Evolutionary conservation across 2,113 vertebrate genomes (phyloP).

Genomic region (Vimba vimba): DNA sequence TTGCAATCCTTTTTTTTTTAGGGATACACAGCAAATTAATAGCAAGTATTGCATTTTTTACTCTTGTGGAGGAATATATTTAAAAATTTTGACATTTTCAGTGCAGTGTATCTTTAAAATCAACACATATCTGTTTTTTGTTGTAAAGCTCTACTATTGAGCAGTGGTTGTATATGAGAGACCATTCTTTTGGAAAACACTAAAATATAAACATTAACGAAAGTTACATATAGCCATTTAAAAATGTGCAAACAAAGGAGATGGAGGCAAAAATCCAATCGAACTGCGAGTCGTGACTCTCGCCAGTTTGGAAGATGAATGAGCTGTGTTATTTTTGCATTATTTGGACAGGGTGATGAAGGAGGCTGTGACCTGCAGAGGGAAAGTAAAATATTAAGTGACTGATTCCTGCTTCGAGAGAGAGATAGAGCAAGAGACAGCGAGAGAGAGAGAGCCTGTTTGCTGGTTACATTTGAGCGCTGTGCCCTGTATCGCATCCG

Average conservation of each 20-base stretch:
- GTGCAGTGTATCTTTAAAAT: neutral
- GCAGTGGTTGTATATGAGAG: neutral
- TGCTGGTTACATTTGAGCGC: constrained; percentile 34
- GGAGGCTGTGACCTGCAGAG: constrained; percentile 50
- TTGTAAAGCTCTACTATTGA: neutral
- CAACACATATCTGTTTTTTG: neutral
- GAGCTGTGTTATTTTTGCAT: constrained; percentile 63
- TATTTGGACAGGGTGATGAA: constrained; percentile 61
- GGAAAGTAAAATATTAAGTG: constrained; percentile 57
- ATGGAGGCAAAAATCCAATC: constrained; percentile 55
- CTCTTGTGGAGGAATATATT: neutral
- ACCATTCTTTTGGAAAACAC: neutral
- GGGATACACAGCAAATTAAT: too few relatives aligned
- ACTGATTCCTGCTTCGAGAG: constrained; percentile 42
- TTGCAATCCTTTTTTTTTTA: too few relatives aligned
- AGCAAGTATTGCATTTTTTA: too few relatives aligned
- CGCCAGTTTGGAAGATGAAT: constrained; percentile 59
- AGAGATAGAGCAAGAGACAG: constrained; percentile 7
- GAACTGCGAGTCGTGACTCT: constrained; percentile 53
- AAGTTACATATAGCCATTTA: constrained; percentile 9
- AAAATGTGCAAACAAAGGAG: constrained; percentile 52
- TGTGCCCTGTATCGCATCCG: constrained; percentile 45
- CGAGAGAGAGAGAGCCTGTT: neutral
- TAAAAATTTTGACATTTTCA: neutral
- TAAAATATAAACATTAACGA: constrained; percentile 4